Evolutionary conservation across 2,797 vertebrate genomes (phyloP).

Genomic region (Pseudochaenichthys georgianus): DNA sequence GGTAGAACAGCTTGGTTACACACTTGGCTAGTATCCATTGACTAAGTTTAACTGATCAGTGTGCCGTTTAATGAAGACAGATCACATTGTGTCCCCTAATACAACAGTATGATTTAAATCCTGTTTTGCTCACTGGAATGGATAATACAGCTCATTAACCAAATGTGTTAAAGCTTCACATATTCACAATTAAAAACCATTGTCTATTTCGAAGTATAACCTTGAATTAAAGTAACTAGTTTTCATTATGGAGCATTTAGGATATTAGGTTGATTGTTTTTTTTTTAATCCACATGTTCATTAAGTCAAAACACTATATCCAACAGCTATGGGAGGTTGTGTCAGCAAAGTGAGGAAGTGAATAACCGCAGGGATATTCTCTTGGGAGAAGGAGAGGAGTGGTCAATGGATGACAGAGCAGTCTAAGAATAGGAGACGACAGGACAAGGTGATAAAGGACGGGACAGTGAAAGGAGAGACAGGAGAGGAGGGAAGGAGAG

Average conservation of each 20-base stretch:
- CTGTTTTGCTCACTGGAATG: conserved; percentile 27
- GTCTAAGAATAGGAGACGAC: conserved; percentile 67
- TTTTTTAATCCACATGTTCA: too few relatives aligned
- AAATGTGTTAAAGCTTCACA: too few relatives aligned
- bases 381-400: conserved; percentile 31
- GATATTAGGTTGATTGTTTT: too few relatives aligned
- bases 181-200: too few relatives aligned
- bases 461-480: conserved; percentile 44
- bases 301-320: conserved; percentile 5
- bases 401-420: conserved; percentile 57
- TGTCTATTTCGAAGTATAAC: too few relatives aligned
- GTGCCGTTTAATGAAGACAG: conserved; percentile 53
- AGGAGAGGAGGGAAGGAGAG: conserved; percentile 31
- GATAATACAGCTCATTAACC: neutral
- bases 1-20: conserved; percentile 54
- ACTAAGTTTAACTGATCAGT: conserved; percentile 43
- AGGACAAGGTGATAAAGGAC: conserved; percentile 65
- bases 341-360: conserved; percentile 43
- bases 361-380: conserved; percentile 16
- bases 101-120: conserved; percentile 28
- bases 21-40: conserved; percentile 48
- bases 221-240: too few relatives aligned
- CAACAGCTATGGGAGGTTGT: conserved; percentile 24
- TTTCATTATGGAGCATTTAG: too few relatives aligned
- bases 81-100: conserved; percentile 36